Evolutionary conservation across 2,797 vertebrate species (phyloP), one percentile per base, ranked within the genome.

Genomic region (Dicrostonyx torquatus): DNA sequence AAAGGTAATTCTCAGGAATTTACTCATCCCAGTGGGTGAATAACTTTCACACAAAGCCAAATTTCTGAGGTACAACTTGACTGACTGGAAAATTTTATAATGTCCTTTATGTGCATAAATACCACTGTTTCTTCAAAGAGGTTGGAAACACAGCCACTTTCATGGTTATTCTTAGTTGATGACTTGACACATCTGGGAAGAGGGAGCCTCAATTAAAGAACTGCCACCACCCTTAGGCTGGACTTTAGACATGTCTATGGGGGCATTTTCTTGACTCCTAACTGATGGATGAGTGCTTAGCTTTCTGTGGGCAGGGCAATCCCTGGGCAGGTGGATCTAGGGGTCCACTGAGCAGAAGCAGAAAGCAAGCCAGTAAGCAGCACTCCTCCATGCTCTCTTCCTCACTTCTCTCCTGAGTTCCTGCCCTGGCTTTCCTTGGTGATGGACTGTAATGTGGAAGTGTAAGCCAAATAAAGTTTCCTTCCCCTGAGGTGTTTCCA

Each of bases 41-140:
- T 87, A 79, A 95, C 93, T 90, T 94, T 96, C 29, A 37, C 37
- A 55, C 13, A 75, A 60, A 93, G 60, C 64, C 45, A 82, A 22
- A 68, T 87, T 93, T 93, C 45, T 91, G n/a, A 48, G 64, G 17
- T 48, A 87, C 76, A 88, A n/a, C 29, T 6, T 14, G 20, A 13
- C 18, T 82, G 40, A 0, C 29, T 70, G 7, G 55, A 45, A 94
- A 58, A 64, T 64, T 48, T 70, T 66, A 0, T 43, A 29, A 55
- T 29, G 1, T 64, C 4, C 18, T 45, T 34, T 53, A 8, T 62
- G 10, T 6, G 26, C 11, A 43, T 2, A 3, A 48, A 80, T 29
- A 43, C 8, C 24, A 66, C 14, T 37, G 2, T 75, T 64, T 90
- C 64, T 83, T 55, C 26, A 73, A 92, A 94, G 40, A 83, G 37